Conservation (phyloP, 1,140 invertebrate species). For the Dendroctonus valens region DNA sequence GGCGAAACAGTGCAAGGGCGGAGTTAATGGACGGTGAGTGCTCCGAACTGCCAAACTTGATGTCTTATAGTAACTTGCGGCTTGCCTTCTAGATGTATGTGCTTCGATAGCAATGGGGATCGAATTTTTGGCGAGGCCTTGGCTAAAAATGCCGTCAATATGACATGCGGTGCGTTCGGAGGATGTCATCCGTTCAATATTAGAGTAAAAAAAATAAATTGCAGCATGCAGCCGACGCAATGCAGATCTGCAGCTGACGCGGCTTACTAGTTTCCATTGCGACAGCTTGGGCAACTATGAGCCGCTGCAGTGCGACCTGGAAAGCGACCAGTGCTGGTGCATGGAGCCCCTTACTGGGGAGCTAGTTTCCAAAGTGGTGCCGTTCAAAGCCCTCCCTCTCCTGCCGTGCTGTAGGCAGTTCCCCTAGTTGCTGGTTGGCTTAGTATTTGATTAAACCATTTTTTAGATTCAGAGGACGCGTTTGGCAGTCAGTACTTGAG, state of each 20-base stretch:
- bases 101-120: slow-evolving; percentile 22
- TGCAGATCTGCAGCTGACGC: slow-evolving; percentile 50
- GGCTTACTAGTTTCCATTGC: slow-evolving; percentile 57
- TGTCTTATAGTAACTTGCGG: neutral
- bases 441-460: neutral
- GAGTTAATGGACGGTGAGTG: slow-evolving; percentile 53
- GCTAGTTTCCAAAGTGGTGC: slow-evolving; percentile 52
- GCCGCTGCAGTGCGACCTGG: slow-evolving; percentile 59
- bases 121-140: slow-evolving; percentile 32
- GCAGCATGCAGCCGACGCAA: slow-evolving; percentile 57
- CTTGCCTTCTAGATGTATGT: slow-evolving; percentile 25
- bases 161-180: slow-evolving; percentile 33
- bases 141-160: slow-evolving; percentile 22
- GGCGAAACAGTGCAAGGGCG: slow-evolving; percentile 59
- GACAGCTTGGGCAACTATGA: slow-evolving; percentile 60
- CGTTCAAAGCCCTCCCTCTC: slow-evolving; percentile 52
- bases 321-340: slow-evolving; percentile 58
- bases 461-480: slow-evolving; percentile 14
- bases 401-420: slow-evolving; percentile 61
- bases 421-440: neutral
- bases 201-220: slow-evolving; percentile 46
- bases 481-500: slow-evolving; percentile 56
- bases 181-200: neutral
- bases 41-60: slow-evolving; percentile 32
- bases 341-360: slow-evolving; percentile 56